phyloP scores from a whole-genome alignment of 2,113 vertebrate species.

The Hydrochoerus hydrochaeris region DNA sequence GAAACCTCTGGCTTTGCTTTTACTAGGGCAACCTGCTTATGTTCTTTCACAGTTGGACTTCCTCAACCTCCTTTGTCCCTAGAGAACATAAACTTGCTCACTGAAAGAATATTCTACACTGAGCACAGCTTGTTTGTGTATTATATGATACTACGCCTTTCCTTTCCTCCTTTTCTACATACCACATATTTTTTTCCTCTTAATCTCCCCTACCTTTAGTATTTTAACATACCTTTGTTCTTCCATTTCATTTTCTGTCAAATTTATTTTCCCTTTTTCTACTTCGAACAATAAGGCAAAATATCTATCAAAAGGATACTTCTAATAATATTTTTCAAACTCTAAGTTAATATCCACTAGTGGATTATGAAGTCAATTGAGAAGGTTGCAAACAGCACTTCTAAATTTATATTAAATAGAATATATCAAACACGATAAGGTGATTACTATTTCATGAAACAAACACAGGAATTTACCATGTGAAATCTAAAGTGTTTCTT shows the following conservation, averaged over 20 bases:
- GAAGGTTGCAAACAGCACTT: neutral
- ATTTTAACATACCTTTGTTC: neutral
- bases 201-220: neutral
- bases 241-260: neutral
- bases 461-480: neutral
- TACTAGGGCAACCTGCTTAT: neutral
- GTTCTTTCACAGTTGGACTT: neutral
- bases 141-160: neutral
- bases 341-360: neutral
- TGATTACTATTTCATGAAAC: slow-evolving; percentile 46
- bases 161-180: neutral
- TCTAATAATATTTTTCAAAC: slow-evolving; percentile 11
- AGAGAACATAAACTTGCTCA: neutral
- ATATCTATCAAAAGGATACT: neutral
- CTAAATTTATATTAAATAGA: neutral
- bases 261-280: neutral
- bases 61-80: neutral
- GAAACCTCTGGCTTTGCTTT: slow-evolving; percentile 23
- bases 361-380: slow-evolving; percentile 45
- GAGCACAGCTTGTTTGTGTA: neutral
- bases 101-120: slow-evolving; percentile 24
- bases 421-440: neutral
- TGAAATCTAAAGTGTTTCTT: slow-evolving; percentile 21
- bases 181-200: neutral
- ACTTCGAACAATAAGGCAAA: slow-evolving; percentile 28